These are phyloP conservation scores for Lepas anatifera DNA, from an alignment of 2,888 invertebrate genomes.

Conservation along the genomic window DNA sequence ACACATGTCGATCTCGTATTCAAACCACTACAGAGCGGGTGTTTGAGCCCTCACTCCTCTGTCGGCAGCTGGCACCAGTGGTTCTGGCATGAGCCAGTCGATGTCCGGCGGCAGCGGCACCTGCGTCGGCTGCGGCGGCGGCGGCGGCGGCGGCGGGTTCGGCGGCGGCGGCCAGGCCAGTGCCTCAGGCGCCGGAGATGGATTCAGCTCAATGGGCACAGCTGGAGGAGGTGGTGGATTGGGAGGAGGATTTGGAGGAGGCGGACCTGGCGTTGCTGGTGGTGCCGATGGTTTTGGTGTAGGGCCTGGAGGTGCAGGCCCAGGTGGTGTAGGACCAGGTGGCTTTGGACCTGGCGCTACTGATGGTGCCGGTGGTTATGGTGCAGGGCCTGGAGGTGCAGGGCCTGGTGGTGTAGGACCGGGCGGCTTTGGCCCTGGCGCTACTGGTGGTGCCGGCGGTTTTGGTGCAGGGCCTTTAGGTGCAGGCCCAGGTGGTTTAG, in stretches of 20 bases:
- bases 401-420: not conserved
- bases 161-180: not conserved
- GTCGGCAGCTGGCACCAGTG: not conserved
- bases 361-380: not conserved
- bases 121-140: not conserved
- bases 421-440: not conserved
- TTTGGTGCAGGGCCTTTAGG: not conserved
- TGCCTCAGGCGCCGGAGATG: not conserved
- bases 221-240: too few relatives aligned
- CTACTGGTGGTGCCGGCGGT: not conserved
- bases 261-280: too few relatives aligned
- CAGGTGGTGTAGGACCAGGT: too few relatives aligned
- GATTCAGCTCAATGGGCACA: too few relatives aligned
- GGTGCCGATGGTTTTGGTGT: too few relatives aligned
- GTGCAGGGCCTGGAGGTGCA: not conserved
- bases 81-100: not conserved
- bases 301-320: too few relatives aligned
- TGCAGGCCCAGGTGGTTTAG: not conserved
- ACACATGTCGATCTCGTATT: too few relatives aligned
- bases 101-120: not conserved
- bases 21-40: too few relatives aligned
- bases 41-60: too few relatives aligned
- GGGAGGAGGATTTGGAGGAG: too few relatives aligned
- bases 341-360: not conserved
- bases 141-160: not conserved